Evolutionary conservation across 2,797 vertebrate genomes (phyloP), one percentile per base, ranked within the genome.

Genomic region (Oreortyx pictus): DNA sequence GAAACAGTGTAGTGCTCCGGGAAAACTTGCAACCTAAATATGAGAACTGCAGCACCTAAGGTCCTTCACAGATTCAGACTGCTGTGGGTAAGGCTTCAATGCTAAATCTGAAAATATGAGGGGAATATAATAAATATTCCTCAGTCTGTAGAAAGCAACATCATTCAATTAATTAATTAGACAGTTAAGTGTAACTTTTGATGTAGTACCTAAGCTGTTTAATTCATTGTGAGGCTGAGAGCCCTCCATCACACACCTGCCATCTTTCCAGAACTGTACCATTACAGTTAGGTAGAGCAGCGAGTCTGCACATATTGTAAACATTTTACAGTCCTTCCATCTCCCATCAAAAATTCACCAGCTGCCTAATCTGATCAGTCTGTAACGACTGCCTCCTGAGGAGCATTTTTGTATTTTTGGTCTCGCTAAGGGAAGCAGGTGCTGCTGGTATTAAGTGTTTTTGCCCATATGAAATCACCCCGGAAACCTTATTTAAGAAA

Each of bases 371-470:
- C 97, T 99, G 98, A 87, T 99, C 98, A 4, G 98, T 98, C 97
- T 98, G 98, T 97, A 98, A 98, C 37, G 98, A 99, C 74, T 99
- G 98, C 70, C 98, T 98, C 82, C 98, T 97, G 90, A 98, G 95
- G 12, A 99, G 92, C 87, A 97, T 98, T 95, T 98, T 98, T 3
- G 97, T 98, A 33, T 88, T 96, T 95, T 98, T 98, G 35, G 97
- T 85, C 66, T 98, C 98, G 85, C 95, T 98, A 6, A 98, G 97
- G 74, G 98, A 97, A 80, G 91, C 64, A 14, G 98, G 98, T 76
- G 97, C 98, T 72, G 97, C 97, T 37, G 98, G 98, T 19, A 97
- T 84, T 37, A 98, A 91, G 54, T 97, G 94, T 66, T 98, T 99
- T 60, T 98, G 95, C 12, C 97, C 98, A 41, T 97, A 94, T 73